Evolutionary conservation across 2,888 invertebrate species (phyloP).

Genomic region (Tiliacea citrago): DNA sequence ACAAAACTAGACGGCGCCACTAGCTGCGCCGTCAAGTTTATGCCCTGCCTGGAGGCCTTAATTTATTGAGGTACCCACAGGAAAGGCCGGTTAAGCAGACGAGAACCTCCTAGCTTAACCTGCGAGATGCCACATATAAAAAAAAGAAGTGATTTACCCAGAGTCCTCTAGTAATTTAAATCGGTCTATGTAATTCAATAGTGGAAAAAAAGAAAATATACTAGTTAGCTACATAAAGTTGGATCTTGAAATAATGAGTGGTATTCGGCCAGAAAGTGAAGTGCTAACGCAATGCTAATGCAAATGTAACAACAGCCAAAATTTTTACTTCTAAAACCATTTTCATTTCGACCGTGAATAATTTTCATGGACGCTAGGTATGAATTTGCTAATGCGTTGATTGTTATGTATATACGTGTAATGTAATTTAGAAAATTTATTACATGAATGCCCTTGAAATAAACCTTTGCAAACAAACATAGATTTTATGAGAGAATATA

Average conservation of each 20-base stretch:
- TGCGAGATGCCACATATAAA: no score
- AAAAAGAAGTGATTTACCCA: background rate
- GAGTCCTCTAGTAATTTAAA: background rate
- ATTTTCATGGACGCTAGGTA: constrained; percentile 38
- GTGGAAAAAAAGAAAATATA: no score
- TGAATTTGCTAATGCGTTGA: constrained; percentile 44
- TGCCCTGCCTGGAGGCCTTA: no score
- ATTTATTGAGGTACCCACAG: no score
- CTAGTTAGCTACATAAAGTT: background rate
- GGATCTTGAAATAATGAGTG: constrained; percentile 3
- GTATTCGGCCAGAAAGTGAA: constrained; percentile 14
- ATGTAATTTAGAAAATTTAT: constrained; percentile 22
- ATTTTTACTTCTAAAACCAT: constrained; percentile 25
- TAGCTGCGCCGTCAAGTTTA: no score
- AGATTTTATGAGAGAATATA: background rate
- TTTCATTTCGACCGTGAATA: constrained; percentile 34
- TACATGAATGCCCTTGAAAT: constrained; percentile 10
- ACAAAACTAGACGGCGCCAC: no score
- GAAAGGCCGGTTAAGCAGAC: no score
- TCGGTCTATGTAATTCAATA: background rate
- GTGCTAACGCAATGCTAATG: no score
- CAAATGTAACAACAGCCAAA: no score
- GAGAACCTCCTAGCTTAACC: no score
- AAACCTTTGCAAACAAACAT: background rate
- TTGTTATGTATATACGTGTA: constrained; percentile 33